Evolutionary conservation across 2,888 invertebrate genomes (phyloP), one percentile per base, ranked within the genome.

Genomic region (Eurytoma adleriae): DNA sequence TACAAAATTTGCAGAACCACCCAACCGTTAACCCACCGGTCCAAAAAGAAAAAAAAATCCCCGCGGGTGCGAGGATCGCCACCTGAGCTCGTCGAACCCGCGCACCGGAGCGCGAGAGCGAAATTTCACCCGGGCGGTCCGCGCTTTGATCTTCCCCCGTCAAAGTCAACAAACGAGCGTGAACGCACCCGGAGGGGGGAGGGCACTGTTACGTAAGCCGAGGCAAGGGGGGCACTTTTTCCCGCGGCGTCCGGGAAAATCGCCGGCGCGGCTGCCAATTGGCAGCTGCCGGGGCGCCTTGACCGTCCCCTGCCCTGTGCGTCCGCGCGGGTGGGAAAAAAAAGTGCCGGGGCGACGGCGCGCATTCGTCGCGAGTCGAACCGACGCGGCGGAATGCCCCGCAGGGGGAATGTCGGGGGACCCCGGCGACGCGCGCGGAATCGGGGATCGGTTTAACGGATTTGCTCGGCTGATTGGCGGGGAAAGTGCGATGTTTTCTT

Each of bases 261-360:
- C 59, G 54, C 40, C 48, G 48, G 57, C 62, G 56, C 27, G 59
- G 24, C n/a, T 78, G 81, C 81, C 81, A 81, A 81, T 78, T 81
- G 81, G 81, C 81, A 81, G 59, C 40, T 30, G 30, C 54, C 10
- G 10, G 40, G 64, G 70, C 57, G 78, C 78, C 78, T 81, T 79
- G 78, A 76, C 81, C 71, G 76, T 75, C 78, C 50, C 75, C 27
- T 30, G n/a, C 40, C 57, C 27, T 52, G 16, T 24, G 54, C 52
- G 69, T 14, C 62, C 69, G 52, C 73, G 73, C 70, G 40, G 40
- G 67, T 73, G 56, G 64, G 54, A 70, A 81, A 67, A 71, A 71
- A 80, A 81, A 70, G 75, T 67, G 14, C 59, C 56, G 64, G 27
- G 68, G 48, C 12, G 40, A n/a, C 14, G 52, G 27, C 54, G 48